Conservation (phyloP, 2,888 invertebrate species). For the Eumerus sabulonum region DNA sequence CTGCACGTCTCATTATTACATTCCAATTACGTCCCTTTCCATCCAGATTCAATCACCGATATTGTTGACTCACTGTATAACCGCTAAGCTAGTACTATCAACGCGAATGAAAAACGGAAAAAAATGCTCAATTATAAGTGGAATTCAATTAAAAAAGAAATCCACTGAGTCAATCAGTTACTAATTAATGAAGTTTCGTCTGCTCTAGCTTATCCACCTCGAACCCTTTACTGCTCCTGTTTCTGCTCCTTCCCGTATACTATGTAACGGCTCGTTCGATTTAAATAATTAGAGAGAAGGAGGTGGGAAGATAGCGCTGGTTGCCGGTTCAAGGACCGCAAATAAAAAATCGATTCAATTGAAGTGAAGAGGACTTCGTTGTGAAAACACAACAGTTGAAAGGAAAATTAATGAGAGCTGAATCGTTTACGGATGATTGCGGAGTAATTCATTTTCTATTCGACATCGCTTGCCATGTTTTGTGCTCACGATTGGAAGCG, state of each 20-base stretch:
- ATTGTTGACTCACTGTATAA: too few species aligned
- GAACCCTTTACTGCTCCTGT: background rate
- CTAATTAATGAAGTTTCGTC: constrained; percentile 38
- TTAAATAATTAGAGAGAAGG: constrained; percentile 8
- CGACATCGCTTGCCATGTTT: constrained; percentile 2
- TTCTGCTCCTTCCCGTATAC: too few species aligned
- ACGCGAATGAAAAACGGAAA: background rate
- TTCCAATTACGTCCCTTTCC: too few species aligned
- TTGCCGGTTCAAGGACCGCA: background rate
- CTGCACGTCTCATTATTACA: too few species aligned
- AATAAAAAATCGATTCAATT: background rate
- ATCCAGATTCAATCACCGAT: too few species aligned
- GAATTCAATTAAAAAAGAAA: constrained; percentile 32
- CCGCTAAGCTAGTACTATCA: too few species aligned
- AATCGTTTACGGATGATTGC: constrained; percentile 21
- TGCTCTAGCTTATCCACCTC: constrained; percentile 10
- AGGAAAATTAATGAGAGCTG: constrained; percentile 23
- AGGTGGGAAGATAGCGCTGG: background rate
- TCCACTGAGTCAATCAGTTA: constrained; percentile 30
- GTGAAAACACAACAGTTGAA: background rate
- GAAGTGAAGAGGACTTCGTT: background rate
- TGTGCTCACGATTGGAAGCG: too few species aligned
- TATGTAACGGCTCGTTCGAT: too few species aligned
- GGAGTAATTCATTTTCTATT: constrained; percentile 10
- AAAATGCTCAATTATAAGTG: constrained; percentile 28